Conservation (phyloP, 2,113 vertebrate genomes). For the Uropsilus gracilis region DNA sequence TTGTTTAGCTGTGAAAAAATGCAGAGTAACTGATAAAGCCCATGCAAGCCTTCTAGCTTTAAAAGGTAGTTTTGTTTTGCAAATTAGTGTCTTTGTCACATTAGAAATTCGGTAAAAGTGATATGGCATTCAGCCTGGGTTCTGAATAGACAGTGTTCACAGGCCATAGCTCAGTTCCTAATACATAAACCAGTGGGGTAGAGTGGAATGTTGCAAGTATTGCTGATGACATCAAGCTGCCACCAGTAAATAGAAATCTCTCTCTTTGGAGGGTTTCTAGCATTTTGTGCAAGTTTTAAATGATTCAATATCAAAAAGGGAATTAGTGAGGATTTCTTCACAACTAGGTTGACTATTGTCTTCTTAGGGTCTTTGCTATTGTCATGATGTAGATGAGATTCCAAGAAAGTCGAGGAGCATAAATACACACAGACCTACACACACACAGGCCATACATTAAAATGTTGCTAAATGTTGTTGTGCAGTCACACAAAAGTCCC, state of each 20-base stretch:
- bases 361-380: neutral
- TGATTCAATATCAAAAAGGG: neutral
- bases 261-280: neutral
- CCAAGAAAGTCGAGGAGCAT: neutral
- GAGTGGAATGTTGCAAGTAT: neutral
- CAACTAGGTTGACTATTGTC: neutral
- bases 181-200: neutral
- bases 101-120: slow-evolving; percentile 44
- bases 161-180: neutral
- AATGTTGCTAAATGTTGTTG: no score
- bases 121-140: neutral
- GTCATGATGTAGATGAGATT: neutral
- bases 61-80: slow-evolving; percentile 62
- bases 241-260: neutral
- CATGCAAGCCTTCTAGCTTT: slow-evolving; percentile 20
- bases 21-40: neutral
- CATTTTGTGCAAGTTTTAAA: neutral
- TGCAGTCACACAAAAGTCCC: neutral
- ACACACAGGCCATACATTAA: neutral
- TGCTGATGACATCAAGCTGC: neutral
- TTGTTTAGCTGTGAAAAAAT: slow-evolving; percentile 32
- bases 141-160: slow-evolving; percentile 16
- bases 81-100: slow-evolving; percentile 58
- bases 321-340: neutral
- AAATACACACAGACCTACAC: neutral